Conservation (phyloP, 2,888 invertebrate genomes). For the Netelia virgata region DNA sequence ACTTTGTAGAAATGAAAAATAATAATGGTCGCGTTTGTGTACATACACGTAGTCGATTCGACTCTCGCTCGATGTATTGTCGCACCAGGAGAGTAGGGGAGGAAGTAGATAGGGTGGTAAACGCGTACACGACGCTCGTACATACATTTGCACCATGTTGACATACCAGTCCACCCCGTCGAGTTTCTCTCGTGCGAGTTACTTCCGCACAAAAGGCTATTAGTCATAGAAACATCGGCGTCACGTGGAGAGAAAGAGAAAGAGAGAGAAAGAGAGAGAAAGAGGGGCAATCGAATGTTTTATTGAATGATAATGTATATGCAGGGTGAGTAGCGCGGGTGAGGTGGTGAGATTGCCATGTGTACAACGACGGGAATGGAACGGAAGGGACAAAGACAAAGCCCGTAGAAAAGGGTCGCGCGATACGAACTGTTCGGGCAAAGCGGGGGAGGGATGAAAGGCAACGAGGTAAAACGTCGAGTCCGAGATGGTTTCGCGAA, state of each 20-base stretch:
- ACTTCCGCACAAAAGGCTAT: conserved; percentile 36
- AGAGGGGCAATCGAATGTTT: conserved; percentile 61
- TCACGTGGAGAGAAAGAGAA: neutral
- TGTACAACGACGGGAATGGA: neutral
- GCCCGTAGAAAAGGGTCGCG: conserved; percentile 22
- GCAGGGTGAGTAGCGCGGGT: conserved; percentile 7
- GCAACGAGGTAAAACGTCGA: neutral
- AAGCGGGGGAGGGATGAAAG: conserved; percentile 3
- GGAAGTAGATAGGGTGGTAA: neutral
- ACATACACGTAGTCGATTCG: too few species aligned
- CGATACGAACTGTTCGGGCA: conserved; percentile 13
- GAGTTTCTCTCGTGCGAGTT: conserved; percentile 31
- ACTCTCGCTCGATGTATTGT: neutral
- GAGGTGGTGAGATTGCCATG: neutral
- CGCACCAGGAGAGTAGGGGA: conserved; percentile 15
- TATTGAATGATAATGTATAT: conserved; percentile 55
- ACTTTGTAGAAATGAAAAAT: conserved; percentile 52
- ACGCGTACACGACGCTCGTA: neutral
- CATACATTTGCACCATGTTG: conserved; percentile 12
- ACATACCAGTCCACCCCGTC: conserved; percentile 22
- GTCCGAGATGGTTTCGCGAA: conserved; percentile 8
- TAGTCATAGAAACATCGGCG: conserved; percentile 52
- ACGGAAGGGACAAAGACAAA: conserved; percentile 33
- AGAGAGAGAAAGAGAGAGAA: neutral
- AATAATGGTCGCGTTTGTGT: conserved; percentile 47